A percentile compares a stretch with the other conserved stretches of the same genome.
Evolutionary conservation across 2,888 invertebrate genomes (phyloP).

Genomic region (Drosophila multiciliata): DNA sequence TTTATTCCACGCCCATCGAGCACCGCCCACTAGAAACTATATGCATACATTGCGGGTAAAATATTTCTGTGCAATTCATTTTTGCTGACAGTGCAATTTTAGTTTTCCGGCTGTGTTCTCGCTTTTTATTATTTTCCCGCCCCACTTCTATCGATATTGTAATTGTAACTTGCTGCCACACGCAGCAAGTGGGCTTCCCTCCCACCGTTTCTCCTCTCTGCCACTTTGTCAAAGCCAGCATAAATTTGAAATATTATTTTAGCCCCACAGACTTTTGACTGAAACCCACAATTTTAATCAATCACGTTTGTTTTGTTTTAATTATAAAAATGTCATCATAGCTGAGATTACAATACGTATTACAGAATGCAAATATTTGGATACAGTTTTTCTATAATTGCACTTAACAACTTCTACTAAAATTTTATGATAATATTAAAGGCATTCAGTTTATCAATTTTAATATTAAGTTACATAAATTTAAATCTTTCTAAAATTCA

Average conservation of each 20-base stretch:
- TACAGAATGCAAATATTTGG: neutral
- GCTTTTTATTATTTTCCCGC: neutral
- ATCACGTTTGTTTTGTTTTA: neutral
- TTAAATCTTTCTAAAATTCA: neutral
- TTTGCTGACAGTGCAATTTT: conserved; percentile 75
- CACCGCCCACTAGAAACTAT: neutral
- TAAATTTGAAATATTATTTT: conserved; percentile 5
- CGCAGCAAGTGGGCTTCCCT: conserved; percentile 16
- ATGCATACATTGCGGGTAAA: conserved; percentile 22
- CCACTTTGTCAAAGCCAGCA: neutral
- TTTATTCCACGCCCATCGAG: conserved; percentile 53
- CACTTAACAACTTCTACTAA: neutral
- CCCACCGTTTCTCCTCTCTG: neutral
- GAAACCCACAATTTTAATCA: conserved; percentile 26
- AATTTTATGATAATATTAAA: neutral
- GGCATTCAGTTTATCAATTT: neutral
- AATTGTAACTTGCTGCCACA: conserved; percentile 10
- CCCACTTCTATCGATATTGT: conserved; percentile 15
- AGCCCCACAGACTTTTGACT: conserved; percentile 8
- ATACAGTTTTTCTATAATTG: neutral
- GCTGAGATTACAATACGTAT: neutral
- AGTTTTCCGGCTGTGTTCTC: conserved; percentile 42
- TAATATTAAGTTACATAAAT: neutral
- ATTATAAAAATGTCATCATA: neutral
- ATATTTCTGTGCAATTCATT: conserved; percentile 61